Evolutionary conservation across 30 jellyfish, hydroid and myxozoan genomes (phyloP), one percentile per base, ranked within the genome.

Genomic region (Rhopilema esculentum): DNA sequence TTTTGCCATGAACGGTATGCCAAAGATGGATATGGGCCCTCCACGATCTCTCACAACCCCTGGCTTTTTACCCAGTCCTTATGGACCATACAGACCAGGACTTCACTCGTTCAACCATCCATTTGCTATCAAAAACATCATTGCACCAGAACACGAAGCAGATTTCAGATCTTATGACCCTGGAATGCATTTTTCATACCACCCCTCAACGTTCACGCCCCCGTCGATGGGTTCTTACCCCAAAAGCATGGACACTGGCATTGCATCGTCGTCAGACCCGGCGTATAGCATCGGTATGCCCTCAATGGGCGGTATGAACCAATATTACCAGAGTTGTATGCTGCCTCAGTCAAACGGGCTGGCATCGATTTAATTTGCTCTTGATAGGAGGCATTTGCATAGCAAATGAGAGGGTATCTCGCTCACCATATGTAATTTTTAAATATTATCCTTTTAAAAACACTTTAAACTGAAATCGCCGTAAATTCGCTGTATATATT

Each of bases 101-200:
- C 86, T 96, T 20, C 99, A 96, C 69, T 96, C 99, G 0, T 96
- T 96, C 92, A 96, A 96, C 62, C 99, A 96, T 78, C 99, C 99
- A 28, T 96, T 96, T 66, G 99, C 99, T n/a, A 96, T 96, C 75
- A 96, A 96, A 69, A 96, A 96, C 93, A 96, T 96, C 85, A 96
- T 96, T 23, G 99, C 99, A 64, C 99, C 99, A 16, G 99, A 96
- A 79, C 99, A 96, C 80, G 99, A 96, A 72, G 98, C 97, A 18
- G 99, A 96, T 73, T 96, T 96, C 88, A 84, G 99, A 21, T 87
- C 97, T 65, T 92, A 92, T 72, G 99, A 96, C 84, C 97, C 99
- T 1, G 85, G 88, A 19, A 96, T 96, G 99, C 99, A 96, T 62
- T 96, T 96, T 74, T 97, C 99, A 8, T 91, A 96, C 68, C 99